Percentiles rank a stretch among this genome's conserved stretches.
These are phyloP conservation scores for Gortyna flavago DNA, from an alignment of 2,888 invertebrate genomes.

Conservation along the genomic window DNA sequence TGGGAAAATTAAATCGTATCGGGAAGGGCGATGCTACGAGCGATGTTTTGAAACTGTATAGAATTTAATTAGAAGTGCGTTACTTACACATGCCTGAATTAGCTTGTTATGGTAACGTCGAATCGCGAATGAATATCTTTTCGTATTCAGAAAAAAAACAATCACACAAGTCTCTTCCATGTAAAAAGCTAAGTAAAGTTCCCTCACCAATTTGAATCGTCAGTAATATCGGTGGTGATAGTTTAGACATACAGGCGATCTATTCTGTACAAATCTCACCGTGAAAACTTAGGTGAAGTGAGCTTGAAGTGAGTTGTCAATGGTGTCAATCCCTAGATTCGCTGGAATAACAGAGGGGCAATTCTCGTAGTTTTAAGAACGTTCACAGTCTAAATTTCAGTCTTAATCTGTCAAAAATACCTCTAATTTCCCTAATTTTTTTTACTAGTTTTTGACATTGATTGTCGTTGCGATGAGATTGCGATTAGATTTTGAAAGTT, in stretches of 20 bases:
- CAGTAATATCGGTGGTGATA: not conserved
- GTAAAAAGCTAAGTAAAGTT: not conserved
- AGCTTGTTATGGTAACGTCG: not conserved
- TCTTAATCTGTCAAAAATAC: not conserved
- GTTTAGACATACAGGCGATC: not conserved
- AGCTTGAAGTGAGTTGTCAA: not conserved
- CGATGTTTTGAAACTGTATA: conserved; percentile 45
- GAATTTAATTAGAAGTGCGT: conserved; percentile 12
- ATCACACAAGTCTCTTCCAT: not conserved
- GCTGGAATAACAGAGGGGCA: not conserved
- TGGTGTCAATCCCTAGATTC: not conserved
- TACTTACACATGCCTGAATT: conserved; percentile 4
- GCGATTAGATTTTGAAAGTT: not conserved
- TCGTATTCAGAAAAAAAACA: not conserved
- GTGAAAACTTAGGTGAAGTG: not conserved
- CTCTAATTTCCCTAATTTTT: no score
- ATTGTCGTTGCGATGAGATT: not conserved
- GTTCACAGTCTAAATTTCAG: no score
- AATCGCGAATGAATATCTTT: not conserved
- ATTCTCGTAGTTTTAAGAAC: no score
- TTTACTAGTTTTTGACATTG: no score
- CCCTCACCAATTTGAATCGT: not conserved
- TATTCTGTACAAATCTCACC: not conserved
- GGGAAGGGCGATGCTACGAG: conserved; percentile 35
- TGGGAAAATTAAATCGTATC: conserved; percentile 37